phyloP scores from a whole-genome alignment of 1,140 invertebrate genomes.

The Ladona fulva region DNA sequence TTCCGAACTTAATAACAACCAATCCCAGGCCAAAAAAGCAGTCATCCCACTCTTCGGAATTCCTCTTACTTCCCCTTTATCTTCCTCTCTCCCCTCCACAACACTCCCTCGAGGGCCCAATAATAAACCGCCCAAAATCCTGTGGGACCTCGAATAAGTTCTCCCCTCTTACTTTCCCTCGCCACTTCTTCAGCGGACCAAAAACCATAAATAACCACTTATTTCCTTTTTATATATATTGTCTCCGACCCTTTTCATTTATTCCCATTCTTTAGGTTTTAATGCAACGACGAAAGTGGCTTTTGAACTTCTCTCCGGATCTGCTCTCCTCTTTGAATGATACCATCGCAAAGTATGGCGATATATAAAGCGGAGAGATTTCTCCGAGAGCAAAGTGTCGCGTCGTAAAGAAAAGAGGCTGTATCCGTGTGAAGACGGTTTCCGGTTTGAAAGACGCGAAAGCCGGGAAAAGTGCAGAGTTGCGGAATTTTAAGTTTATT shows the following conservation, averaged over 20 bases:
- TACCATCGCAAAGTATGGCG: neutral
- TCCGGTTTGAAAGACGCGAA: no score
- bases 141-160: neutral
- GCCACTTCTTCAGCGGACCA: neutral
- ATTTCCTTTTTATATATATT: neutral
- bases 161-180: neutral
- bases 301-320: neutral
- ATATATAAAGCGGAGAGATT: neutral
- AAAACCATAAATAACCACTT: neutral
- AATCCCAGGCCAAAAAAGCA: neutral
- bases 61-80: neutral
- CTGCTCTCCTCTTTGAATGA: neutral
- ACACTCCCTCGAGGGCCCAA: neutral
- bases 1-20: conserved; percentile 9
- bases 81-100: neutral
- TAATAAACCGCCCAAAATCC: neutral
- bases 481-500: no score
- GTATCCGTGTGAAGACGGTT: no score
- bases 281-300: neutral
- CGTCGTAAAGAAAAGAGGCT: no score
- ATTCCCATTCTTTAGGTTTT: neutral
- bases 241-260: neutral
- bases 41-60: neutral
- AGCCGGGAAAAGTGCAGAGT: no score
- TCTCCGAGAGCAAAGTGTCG: no score